A percentile compares a stretch with the other conserved stretches of the same genome.
Evolutionary conservation across 2,797 vertebrate species (phyloP).

Genomic region (Peromyscus attwateri): DNA sequence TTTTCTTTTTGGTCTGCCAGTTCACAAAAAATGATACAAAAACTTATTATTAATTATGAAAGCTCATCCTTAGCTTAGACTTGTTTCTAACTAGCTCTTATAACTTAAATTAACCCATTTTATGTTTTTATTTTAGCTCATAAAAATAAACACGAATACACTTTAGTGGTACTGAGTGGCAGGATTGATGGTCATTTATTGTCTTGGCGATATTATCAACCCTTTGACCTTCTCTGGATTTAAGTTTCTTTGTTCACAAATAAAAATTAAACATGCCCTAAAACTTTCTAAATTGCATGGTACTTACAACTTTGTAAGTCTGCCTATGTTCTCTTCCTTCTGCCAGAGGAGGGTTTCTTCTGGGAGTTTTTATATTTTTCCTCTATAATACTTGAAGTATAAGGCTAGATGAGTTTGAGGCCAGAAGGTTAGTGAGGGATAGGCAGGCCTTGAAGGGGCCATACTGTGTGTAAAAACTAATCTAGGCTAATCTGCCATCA

Average conservation of each 20-base stretch:
- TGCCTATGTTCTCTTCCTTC: background rate
- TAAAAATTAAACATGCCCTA: background rate
- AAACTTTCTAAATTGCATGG: background rate
- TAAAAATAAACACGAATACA: background rate
- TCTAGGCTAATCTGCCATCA: conserved; percentile 41
- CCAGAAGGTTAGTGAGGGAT: background rate
- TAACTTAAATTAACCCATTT: background rate
- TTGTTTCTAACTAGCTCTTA: no score
- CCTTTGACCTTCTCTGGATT: background rate
- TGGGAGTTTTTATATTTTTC: background rate
- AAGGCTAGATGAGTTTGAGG: background rate
- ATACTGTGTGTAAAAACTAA: conserved; percentile 56
- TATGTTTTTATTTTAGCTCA: background rate
- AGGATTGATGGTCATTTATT: background rate
- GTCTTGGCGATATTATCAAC: background rate
- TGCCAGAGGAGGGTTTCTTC: background rate
- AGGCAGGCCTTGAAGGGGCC: background rate
- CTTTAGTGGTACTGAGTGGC: background rate
- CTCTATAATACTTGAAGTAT: background rate
- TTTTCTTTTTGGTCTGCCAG: no score
- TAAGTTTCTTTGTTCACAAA: background rate
- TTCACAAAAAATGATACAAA: no score
- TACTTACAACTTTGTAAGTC: background rate
- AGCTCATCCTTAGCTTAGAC: no score
- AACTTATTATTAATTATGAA: no score